phyloP scores from a whole-genome alignment of 35 echinoderm and acorn worm genomes.

The Acanthaster planci region DNA sequence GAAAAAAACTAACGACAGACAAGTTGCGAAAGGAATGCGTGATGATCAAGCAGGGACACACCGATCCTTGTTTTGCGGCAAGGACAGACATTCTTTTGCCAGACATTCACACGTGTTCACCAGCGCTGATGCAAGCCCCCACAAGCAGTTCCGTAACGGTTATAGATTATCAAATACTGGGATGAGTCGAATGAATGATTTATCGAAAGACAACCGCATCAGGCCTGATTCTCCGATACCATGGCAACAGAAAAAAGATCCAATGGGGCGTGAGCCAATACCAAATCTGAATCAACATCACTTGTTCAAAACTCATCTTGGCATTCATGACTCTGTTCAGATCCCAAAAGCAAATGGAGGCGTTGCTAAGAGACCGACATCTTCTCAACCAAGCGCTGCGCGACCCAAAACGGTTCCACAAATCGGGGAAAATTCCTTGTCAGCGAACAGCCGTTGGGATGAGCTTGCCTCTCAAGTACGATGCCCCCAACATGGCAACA shows the following conservation, averaged over 20 bases:
- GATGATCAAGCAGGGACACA: too few species aligned
- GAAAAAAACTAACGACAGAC: background rate
- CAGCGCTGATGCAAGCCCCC: background rate
- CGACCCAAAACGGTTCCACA: constrained; percentile 7
- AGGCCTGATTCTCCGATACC: background rate
- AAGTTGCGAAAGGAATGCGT: background rate
- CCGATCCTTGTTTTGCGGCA: too few species aligned
- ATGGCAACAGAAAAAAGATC: background rate
- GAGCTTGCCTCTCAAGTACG: constrained; percentile 3
- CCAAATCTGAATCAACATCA: constrained; percentile 12
- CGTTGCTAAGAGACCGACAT: background rate
- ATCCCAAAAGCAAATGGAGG: background rate
- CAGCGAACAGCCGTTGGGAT: background rate
- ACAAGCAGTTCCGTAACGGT: background rate
- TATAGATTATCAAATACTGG: background rate
- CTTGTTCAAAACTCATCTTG: background rate
- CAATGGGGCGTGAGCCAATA: background rate
- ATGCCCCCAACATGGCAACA: background rate
- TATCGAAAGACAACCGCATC: background rate
- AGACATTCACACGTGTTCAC: background rate
- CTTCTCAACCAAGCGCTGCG: background rate
- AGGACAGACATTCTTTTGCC: background rate
- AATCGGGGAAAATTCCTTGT: too few species aligned
- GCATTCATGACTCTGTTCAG: background rate
- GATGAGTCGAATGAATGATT: too few species aligned